These are phyloP conservation scores for Chymomyza costata DNA, from an alignment of 1,140 invertebrate species.

Conservation along the genomic window DNA sequence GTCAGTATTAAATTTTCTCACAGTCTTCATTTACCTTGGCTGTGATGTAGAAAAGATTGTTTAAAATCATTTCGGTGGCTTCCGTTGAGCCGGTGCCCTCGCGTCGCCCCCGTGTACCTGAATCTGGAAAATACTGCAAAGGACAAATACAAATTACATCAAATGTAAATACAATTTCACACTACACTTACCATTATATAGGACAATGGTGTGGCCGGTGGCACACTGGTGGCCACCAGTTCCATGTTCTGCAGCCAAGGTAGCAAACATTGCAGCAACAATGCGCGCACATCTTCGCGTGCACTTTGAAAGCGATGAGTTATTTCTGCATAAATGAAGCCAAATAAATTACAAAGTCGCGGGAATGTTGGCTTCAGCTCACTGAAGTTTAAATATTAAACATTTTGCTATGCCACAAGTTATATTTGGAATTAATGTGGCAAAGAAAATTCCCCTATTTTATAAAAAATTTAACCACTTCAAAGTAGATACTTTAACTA, in stretches of 20 bases:
- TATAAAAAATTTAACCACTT: too few relatives aligned
- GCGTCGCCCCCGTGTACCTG: slow-evolving; percentile 81
- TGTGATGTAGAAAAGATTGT: slow-evolving; percentile 98
- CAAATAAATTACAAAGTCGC: too few relatives aligned
- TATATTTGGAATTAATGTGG: too few relatives aligned
- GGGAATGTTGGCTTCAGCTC: too few relatives aligned
- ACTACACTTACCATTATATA: slow-evolving; percentile 83
- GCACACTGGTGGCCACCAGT: slow-evolving; percentile 96
- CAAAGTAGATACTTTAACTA: too few relatives aligned
- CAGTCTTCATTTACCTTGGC: slow-evolving; percentile 83
- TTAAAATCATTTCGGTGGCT: slow-evolving; percentile 99
- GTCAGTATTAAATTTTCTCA: slow-evolving; percentile 1
- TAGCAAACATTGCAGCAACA: slow-evolving; percentile 92
- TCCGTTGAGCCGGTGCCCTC: slow-evolving; percentile 98
- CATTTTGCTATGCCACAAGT: too few relatives aligned
- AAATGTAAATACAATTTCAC: too few relatives aligned
- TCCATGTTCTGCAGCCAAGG: slow-evolving; percentile 99
- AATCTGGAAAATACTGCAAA: slow-evolving; percentile 84
- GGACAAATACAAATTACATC: slow-evolving; percentile 13
- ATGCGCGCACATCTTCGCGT: slow-evolving; percentile 89
- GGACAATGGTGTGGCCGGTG: slow-evolving; percentile 86
- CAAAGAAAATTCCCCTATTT: too few relatives aligned
- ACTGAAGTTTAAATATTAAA: too few relatives aligned
- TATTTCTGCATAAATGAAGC: slow-evolving; percentile 86
- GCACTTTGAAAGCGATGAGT: slow-evolving; percentile 98